These are phyloP conservation scores for Ophiodon elongatus DNA, from an alignment of 2,113 vertebrate species.

Conservation along the genomic window DNA sequence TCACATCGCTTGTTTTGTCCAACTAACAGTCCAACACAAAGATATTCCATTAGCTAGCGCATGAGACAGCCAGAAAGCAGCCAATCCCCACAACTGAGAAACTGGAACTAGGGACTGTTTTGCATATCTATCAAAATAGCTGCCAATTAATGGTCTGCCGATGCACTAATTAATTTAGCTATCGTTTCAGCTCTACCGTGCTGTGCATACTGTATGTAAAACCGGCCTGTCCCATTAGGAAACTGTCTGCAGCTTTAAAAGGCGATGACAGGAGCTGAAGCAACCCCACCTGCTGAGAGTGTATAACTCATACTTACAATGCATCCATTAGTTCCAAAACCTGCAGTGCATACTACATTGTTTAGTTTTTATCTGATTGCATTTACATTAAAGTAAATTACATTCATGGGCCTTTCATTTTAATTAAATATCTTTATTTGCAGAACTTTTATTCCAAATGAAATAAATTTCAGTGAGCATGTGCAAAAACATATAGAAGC, in stretches of 20 bases:
- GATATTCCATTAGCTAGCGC: background rate
- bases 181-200: background rate
- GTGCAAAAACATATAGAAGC: conserved; percentile 1
- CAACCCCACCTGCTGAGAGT: conserved; percentile 12
- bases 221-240: conserved; percentile 26
- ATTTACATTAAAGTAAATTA: background rate
- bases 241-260: conserved; percentile 30
- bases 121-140: conserved; percentile 11
- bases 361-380: background rate
- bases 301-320: background rate
- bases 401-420: background rate
- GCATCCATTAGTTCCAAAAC: background rate
- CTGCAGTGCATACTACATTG: background rate
- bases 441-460: background rate
- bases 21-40: background rate
- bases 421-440: background rate
- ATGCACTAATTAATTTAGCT: conserved; percentile 1
- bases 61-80: background rate
- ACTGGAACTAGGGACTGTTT: background rate
- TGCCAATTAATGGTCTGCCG: background rate
- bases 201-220: background rate
- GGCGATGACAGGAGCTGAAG: conserved; percentile 29
- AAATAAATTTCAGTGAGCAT: conserved; percentile 1
- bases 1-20: background rate
- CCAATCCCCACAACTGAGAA: background rate